These are phyloP conservation scores for Cyphomyrus discorhynchus DNA, from an alignment of 2,113 vertebrate species.

Conservation along the genomic window DNA sequence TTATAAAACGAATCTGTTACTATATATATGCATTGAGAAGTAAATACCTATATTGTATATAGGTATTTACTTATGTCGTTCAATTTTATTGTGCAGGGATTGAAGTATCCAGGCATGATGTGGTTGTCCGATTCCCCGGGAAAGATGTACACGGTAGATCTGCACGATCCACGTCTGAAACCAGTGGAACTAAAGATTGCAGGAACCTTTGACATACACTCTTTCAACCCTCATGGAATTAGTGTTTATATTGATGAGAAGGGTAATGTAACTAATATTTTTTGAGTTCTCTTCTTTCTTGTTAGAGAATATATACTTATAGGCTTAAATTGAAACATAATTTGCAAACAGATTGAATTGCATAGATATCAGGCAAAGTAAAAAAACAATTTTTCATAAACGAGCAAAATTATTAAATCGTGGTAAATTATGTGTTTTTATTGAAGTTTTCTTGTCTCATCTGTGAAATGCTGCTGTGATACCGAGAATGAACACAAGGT, in stretches of 20 bases:
- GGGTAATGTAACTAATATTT: constrained; percentile 54
- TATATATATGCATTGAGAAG: not conserved
- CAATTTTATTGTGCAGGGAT: constrained; percentile 53
- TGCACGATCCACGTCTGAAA: constrained; percentile 59
- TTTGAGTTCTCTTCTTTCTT: not conserved
- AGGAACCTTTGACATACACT: constrained; percentile 71
- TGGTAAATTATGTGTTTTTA: not conserved
- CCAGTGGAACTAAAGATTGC: constrained; percentile 68
- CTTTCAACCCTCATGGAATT: constrained; percentile 87
- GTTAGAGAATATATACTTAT: not conserved
- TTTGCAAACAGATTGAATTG: not conserved
- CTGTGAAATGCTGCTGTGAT: not conserved
- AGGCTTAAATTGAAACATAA: not conserved
- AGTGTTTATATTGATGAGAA: constrained; percentile 64
- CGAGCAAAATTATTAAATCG: not conserved
- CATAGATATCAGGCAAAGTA: not conserved
- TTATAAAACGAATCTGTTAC: not conserved
- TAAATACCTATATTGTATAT: not conserved
- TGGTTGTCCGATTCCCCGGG: constrained; percentile 59
- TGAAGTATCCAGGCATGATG: constrained; percentile 62
- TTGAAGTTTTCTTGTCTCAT: not conserved
- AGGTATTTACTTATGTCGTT: not conserved
- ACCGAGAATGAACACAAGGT: not conserved
- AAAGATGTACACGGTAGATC: constrained; percentile 71
- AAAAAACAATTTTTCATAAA: not conserved